A percentile compares a stretch with the other conserved stretches of the same genome.
Conservation (phyloP, 35 echinoderm and acorn worm species). For the Apostichopus californicus region DNA sequence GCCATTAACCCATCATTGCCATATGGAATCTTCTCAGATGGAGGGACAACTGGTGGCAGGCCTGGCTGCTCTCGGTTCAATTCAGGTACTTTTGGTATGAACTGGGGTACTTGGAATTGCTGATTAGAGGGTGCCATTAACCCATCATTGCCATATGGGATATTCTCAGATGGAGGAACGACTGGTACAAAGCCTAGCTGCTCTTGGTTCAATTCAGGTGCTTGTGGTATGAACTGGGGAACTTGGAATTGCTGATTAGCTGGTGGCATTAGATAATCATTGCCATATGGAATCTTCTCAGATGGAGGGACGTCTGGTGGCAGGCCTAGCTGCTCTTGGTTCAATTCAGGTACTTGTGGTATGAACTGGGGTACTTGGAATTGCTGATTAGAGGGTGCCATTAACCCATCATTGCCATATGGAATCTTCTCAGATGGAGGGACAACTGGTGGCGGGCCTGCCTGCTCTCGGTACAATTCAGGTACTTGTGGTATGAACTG, state of each 20-base stretch:
- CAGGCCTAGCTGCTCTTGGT: background rate
- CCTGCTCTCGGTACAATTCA: background rate
- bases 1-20: background rate
- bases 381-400: background rate
- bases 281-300: background rate
- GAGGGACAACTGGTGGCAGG: background rate
- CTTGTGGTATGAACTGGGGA: background rate
- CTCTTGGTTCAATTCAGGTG: background rate
- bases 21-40: background rate
- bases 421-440: background rate
- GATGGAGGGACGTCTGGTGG: background rate
- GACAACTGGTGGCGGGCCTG: background rate
- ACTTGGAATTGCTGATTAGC: background rate
- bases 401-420: background rate
- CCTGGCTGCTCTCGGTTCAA: background rate
- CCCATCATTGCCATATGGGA: background rate
- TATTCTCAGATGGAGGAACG: background rate
- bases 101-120: background rate
- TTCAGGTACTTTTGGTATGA: background rate
- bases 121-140: background rate
- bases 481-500: background rate
- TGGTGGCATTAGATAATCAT: background rate
- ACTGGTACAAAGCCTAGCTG: background rate
- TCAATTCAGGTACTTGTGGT: background rate
- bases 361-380: background rate